These are phyloP conservation scores for Scleropages formosus DNA, from an alignment of 2,797 vertebrate genomes.

Conservation along the genomic window DNA sequence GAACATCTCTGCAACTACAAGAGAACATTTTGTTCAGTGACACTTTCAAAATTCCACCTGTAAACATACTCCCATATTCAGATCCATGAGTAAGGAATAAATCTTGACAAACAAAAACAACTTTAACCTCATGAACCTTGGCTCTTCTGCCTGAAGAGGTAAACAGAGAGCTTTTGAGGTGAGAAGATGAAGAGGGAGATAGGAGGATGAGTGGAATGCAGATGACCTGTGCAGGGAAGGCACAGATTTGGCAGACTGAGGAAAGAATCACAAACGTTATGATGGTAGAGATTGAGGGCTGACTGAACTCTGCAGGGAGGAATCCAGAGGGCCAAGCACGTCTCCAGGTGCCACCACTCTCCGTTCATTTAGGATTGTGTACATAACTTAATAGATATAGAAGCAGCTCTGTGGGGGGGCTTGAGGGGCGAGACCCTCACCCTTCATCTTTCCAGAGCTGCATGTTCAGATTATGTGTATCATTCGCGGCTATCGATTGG, in stretches of 20 bases:
- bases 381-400: not conserved
- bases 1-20: constrained; percentile 9
- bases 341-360: not conserved
- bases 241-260: not conserved
- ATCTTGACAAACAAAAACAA: not conserved
- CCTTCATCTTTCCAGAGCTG: constrained; percentile 33
- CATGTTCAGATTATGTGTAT: constrained; percentile 38
- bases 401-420: not conserved
- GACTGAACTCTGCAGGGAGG: too few species aligned
- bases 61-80: not conserved
- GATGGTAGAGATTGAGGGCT: too few species aligned
- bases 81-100: too few species aligned
- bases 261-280: not conserved
- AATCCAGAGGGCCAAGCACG: not conserved
- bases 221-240: not conserved
- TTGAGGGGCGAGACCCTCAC: constrained; percentile 9
- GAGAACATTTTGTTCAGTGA: too few species aligned
- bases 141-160: not conserved
- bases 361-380: too few species aligned
- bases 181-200: not conserved
- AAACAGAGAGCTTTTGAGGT: not conserved
- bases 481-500: constrained; percentile 39
- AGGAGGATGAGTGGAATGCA: not conserved
- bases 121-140: not conserved
- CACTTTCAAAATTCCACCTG: not conserved